Percentiles rank a stretch among this genome's conserved stretches.
These are phyloP conservation scores for Solenodon paradoxus DNA, from an alignment of 2,113 vertebrate species.

Conservation along the genomic window DNA sequence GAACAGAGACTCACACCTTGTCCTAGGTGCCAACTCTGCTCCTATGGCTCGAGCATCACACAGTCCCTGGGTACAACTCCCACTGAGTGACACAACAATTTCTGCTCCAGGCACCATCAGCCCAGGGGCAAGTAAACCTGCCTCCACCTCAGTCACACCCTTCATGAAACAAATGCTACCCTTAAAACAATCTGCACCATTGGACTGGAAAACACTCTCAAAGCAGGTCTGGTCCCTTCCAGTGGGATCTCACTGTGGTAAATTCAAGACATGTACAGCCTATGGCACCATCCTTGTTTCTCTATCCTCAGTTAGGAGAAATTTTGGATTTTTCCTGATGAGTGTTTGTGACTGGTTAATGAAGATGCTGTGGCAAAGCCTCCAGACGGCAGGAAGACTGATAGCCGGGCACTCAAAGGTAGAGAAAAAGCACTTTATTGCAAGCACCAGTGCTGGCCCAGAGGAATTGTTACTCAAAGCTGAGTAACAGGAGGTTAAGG, in stretches of 20 bases:
- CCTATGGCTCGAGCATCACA: background rate
- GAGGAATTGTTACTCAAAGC: too few species aligned
- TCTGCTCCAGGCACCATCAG: background rate
- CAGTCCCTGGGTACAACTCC: background rate
- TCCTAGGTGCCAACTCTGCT: background rate
- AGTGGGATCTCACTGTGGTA: background rate
- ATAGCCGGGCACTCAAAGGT: too few species aligned
- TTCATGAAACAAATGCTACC: background rate
- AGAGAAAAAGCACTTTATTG: too few species aligned
- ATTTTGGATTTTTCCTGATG: background rate
- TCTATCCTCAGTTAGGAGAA: background rate
- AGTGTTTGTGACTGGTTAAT: background rate
- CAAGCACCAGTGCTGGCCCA: too few species aligned
- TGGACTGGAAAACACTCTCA: background rate
- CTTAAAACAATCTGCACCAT: background rate
- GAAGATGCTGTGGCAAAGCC: too few species aligned
- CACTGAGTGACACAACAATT: background rate
- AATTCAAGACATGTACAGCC: background rate
- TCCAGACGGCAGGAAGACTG: too few species aligned
- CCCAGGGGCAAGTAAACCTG: background rate
- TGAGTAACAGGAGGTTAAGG: too few species aligned
- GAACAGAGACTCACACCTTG: background rate
- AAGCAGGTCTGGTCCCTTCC: background rate
- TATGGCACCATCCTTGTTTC: background rate
- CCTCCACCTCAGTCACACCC: background rate